These are phyloP conservation scores for Sarcophaga peregrina DNA, from an alignment of 1,140 invertebrate species.

Conservation along the genomic window DNA sequence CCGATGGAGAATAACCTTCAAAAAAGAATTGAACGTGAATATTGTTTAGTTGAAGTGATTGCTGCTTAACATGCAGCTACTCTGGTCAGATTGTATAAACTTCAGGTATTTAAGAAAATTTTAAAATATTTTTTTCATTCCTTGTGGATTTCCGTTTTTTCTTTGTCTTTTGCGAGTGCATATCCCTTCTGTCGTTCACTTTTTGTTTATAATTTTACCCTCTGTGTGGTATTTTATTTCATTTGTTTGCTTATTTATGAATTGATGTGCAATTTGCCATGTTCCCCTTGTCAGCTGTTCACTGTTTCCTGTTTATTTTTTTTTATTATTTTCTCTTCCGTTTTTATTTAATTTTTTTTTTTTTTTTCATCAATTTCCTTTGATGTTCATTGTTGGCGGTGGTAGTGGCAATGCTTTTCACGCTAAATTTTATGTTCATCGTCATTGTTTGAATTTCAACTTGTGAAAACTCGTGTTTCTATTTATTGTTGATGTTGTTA, in stretches of 20 bases:
- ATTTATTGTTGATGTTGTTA: neutral
- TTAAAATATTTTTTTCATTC: no score
- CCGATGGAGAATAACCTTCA: neutral
- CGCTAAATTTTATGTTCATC: neutral
- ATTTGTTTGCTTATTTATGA: slow-evolving; percentile 16
- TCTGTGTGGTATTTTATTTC: slow-evolving; percentile 7
- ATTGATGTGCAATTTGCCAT: slow-evolving; percentile 11
- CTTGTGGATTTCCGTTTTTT: no score
- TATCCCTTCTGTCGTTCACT: no score
- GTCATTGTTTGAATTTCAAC: no score
- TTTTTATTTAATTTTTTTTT: neutral
- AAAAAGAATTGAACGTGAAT: neutral
- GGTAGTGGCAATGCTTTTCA: neutral
- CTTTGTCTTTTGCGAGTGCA: no score
- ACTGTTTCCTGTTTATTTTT: no score
- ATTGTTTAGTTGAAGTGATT: neutral
- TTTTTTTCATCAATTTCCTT: neutral
- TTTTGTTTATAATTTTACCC: neutral
- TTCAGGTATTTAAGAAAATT: no score
- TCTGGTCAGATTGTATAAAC: no score
- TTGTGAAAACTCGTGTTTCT: no score
- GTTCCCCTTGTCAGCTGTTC: neutral
- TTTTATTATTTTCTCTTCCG: no score
- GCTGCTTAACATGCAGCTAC: neutral
- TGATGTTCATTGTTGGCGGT: no score